Base-by-base conservation (phyloP, 1,140 invertebrate species). In the Zaprionus nigranus region DNA sequence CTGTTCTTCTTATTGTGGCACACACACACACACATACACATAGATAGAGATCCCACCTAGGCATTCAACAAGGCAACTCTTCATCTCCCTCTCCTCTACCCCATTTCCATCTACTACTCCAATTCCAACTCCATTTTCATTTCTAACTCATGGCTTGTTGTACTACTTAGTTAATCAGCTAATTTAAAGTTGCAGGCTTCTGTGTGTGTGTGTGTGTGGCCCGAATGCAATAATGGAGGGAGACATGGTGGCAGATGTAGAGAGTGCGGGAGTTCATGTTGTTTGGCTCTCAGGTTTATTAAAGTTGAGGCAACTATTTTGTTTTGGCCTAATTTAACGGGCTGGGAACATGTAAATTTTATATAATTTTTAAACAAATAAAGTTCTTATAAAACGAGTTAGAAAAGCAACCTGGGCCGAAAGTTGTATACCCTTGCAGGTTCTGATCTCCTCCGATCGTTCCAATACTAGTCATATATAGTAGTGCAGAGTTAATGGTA, bases 121-220 rank as follows among this genome's bases (percentile, higher is more conserved):
- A 26, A 43, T 43, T 61, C 63, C 43, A 40, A 15, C 13, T 62
- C n/a, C 15, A 51, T 61, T 70, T 22, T n/a, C 34, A 57, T 62
- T 51, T 60, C 61, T 75, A 75, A 80, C 84, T 86, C 82, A 82
- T 86, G 82, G 64, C 73, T 88, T 87, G 84, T 75, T 83, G 83
- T 81, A 83, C 84, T 83, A 81, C 77, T 88, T 83, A 87, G 84
- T 87, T 87, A 87, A 87, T 87, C 83, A 87, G 84, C 83, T 88
- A 87, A 87, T 87, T 87, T 87, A 88, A 87, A 87, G 78, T 83
- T 76, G 60, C 30, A 40, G 63, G 15, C 43, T 5, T 22, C 58
- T 49, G 58, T 68, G 26, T 62, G 49, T 34, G 2, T 38, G 24
- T 63, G 28, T 64, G 36, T 54, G 67, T 61, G 54, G 36, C 34